Percentiles rank a stretch among this genome's conserved stretches.
Evolutionary conservation across 1,140 invertebrate genomes (phyloP).

Genomic region (Caenorhabditis inopinata): DNA sequence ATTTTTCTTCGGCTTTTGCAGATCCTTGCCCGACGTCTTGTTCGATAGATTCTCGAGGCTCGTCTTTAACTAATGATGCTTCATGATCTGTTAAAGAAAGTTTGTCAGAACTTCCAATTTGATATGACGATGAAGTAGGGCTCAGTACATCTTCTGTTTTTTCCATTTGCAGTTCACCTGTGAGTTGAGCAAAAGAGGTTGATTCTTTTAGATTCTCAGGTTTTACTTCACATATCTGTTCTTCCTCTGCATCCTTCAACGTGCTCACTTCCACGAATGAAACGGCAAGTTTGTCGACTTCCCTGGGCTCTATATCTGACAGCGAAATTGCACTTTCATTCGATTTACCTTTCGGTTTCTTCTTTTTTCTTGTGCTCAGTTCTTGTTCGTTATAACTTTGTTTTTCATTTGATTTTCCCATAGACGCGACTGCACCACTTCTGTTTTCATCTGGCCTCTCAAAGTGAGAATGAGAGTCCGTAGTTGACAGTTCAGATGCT

Average conservation of each 20-base stretch:
- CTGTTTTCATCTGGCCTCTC: background rate
- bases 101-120: background rate
- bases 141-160: background rate
- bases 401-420: background rate
- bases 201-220: background rate
- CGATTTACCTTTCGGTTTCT: background rate
- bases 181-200: background rate
- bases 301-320: background rate
- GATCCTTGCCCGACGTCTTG: background rate
- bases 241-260: background rate
- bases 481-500: background rate
- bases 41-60: background rate
- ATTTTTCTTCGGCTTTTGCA: background rate
- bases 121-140: background rate
- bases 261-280: background rate
- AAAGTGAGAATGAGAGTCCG: background rate
- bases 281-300: background rate
- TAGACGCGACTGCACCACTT: background rate
- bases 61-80: background rate
- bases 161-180: background rate
- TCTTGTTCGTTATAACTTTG: conserved; percentile 22
- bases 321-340: background rate
- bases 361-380: background rate
- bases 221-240: background rate
- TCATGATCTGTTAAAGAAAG: background rate